These are phyloP conservation scores for Hypsopygia costalis DNA, from an alignment of 2,888 invertebrate genomes.

Conservation along the genomic window DNA sequence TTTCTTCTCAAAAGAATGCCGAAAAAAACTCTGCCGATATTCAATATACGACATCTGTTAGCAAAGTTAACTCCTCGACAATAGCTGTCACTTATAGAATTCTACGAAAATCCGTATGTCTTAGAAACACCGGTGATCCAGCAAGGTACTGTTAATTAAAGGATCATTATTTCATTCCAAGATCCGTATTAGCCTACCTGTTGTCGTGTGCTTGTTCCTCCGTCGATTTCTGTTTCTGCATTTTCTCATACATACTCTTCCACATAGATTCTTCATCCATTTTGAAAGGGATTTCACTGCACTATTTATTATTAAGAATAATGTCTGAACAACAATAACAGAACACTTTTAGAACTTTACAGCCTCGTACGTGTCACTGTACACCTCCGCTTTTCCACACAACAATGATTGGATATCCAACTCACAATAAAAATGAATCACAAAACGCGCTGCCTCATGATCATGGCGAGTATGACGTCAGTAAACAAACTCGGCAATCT, in stretches of 20 bases:
- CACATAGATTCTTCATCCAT: conserved; percentile 89
- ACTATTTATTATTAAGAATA: conserved; percentile 1
- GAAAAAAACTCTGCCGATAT: too few relatives aligned
- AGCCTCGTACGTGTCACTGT: not conserved
- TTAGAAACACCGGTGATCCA: too few relatives aligned
- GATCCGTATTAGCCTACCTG: too few relatives aligned
- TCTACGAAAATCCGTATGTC: too few relatives aligned
- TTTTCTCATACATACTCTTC: conserved; percentile 86
- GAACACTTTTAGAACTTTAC: not conserved
- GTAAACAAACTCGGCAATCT: conserved; percentile 41
- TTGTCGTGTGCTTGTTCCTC: conserved; percentile 84
- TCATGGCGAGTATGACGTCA: conserved; percentile 66
- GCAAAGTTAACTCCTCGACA: too few relatives aligned
- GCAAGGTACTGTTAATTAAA: too few relatives aligned
- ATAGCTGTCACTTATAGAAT: too few relatives aligned
- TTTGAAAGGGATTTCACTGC: conserved; percentile 16
- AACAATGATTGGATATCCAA: conserved; percentile 31
- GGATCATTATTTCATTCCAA: too few relatives aligned
- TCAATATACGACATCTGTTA: too few relatives aligned
- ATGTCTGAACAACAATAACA: not conserved
- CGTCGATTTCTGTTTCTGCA: conserved; percentile 82
- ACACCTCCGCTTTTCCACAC: conserved; percentile 1
- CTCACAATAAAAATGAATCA: conserved; percentile 53
- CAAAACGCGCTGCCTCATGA: conserved; percentile 28
- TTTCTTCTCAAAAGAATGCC: too few relatives aligned